Conservation (phyloP, 2,888 invertebrate species). For the Marronus borbonicus region DNA sequence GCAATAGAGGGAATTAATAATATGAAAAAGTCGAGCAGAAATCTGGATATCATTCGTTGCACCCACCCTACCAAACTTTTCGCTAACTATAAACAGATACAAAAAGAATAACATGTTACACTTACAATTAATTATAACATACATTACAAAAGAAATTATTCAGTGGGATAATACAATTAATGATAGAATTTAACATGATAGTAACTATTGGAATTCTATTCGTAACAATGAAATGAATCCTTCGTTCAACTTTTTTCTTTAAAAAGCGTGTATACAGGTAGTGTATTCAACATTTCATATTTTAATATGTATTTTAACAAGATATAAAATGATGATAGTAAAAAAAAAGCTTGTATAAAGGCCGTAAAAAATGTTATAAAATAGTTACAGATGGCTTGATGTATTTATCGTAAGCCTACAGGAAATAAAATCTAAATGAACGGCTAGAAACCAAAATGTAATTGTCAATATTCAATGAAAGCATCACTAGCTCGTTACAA, state of each 20-base stretch:
- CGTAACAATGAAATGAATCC: constrained; percentile 35
- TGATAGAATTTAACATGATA: constrained; percentile 36
- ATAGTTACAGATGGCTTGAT: no score
- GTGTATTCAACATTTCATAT: not conserved
- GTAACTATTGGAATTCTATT: constrained; percentile 29
- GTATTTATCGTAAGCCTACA: no score
- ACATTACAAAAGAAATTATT: constrained; percentile 29
- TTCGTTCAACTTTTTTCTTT: constrained; percentile 30
- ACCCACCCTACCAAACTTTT: constrained; percentile 70
- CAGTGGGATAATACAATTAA: constrained; percentile 38
- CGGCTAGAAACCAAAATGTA: no score
- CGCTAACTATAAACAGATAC: constrained; percentile 58
- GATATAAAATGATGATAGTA: not conserved
- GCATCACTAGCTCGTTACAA: no score
- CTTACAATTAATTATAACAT: constrained; percentile 35
- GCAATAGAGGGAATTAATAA: constrained; percentile 3
- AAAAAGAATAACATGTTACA: constrained; percentile 47
- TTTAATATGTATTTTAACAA: constrained; percentile 33
- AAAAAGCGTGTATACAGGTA: constrained; percentile 39
- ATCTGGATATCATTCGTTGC: constrained; percentile 55
- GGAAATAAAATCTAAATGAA: no score
- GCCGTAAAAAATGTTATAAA: not conserved
- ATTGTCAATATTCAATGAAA: no score
- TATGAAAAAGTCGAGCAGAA: constrained; percentile 47
- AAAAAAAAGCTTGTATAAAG: not conserved